These are phyloP conservation scores for Choristoneura fumiferana DNA, from an alignment of 1,140 invertebrate species.

Conservation along the genomic window DNA sequence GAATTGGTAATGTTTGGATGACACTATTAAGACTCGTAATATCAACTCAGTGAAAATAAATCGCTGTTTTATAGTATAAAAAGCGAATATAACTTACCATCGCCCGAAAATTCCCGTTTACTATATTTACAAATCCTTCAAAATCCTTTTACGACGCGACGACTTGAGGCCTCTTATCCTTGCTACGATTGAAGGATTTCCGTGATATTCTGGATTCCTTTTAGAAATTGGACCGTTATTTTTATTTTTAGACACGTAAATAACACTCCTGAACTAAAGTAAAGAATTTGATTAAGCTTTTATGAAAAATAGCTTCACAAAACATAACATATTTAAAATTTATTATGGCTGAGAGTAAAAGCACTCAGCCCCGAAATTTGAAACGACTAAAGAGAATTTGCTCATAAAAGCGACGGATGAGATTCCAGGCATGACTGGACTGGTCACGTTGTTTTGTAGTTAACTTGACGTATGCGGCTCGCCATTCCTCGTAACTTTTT, in stretches of 20 bases:
- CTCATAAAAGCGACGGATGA: background rate
- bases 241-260: too few species aligned
- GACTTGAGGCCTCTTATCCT: slow-evolving; percentile 1
- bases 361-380: background rate
- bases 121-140: slow-evolving; percentile 10
- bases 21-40: too few species aligned
- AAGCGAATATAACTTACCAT: too few species aligned
- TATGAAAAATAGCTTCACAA: too few species aligned
- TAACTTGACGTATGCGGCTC: background rate
- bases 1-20: too few species aligned
- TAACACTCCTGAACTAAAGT: too few species aligned
- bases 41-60: too few species aligned
- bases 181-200: background rate
- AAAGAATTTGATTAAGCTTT: too few species aligned
- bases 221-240: background rate
- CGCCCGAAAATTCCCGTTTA: background rate
- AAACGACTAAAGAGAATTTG: background rate
- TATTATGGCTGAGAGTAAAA: background rate
- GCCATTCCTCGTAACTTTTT: background rate
- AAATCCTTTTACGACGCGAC: slow-evolving; percentile 4
- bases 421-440: background rate
- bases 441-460: too few species aligned
- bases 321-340: background rate
- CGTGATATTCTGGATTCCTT: background rate
- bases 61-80: too few species aligned